Percentiles rank a stretch among this genome's conserved stretches.
phyloP scores from a whole-genome alignment of 2,797 vertebrate species.

The Xenops minutus region DNA sequence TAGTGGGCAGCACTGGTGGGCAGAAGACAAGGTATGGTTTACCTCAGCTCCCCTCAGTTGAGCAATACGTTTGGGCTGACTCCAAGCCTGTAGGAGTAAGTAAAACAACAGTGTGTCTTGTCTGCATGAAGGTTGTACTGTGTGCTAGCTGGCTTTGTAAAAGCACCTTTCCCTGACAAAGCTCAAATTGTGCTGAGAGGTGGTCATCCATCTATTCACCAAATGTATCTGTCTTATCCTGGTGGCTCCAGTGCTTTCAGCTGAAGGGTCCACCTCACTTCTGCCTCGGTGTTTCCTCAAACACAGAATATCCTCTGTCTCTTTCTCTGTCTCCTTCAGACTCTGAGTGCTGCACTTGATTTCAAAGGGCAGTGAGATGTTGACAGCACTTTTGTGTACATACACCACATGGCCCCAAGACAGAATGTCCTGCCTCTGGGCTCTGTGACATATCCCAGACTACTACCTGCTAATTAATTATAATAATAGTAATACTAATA shows the following conservation, averaged over 20 bases:
- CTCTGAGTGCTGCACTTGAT: background rate
- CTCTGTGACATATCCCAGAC: conserved; percentile 24
- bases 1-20: background rate
- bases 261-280: accelerated
- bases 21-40: background rate
- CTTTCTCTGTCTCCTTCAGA: background rate
- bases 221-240: background rate
- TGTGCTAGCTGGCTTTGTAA: background rate
- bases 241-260: background rate
- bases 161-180: background rate
- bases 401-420: background rate
- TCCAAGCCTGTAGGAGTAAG: background rate
- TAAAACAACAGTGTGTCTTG: background rate
- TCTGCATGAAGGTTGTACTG: background rate
- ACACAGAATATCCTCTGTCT: background rate
- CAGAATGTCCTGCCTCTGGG: background rate
- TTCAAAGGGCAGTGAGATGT: background rate
- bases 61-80: background rate
- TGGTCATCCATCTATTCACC: background rate
- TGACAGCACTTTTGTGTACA: background rate
- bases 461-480: background rate
- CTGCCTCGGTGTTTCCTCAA: background rate
- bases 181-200: background rate
- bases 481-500: background rate
- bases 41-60: background rate